Evolutionary conservation across 1,140 invertebrate species (phyloP).

Genomic region (Ceratoteleas bidentatus): DNA sequence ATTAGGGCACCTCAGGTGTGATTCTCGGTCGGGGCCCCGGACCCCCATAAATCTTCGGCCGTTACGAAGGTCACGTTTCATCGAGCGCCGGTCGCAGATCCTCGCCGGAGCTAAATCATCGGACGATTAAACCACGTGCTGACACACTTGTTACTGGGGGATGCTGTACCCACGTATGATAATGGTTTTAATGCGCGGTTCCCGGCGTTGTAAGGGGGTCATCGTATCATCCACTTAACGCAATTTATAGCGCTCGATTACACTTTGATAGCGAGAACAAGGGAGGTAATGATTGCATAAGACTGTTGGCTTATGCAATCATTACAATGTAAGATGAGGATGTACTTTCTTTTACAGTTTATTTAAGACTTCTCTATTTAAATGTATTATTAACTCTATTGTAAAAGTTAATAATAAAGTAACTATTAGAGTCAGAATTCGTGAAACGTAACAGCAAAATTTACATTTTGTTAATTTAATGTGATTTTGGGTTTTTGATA

Average conservation of each 20-base stretch:
- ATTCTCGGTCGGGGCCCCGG: conserved; percentile 70
- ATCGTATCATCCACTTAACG: conserved; percentile 15
- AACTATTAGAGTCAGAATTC: no score
- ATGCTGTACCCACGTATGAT: conserved; percentile 31
- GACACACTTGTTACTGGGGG: conserved; percentile 40
- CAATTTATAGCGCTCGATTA: conserved; percentile 17
- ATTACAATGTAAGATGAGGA: no score
- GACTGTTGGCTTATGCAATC: no score
- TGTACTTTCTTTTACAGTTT: no score
- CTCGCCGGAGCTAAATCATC: conserved; percentile 44
- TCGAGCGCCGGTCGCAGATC: conserved; percentile 57
- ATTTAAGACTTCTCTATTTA: no score
- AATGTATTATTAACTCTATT: no score
- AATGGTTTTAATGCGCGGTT: conserved; percentile 31
- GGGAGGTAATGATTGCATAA: no score
- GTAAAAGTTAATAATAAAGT: no score
- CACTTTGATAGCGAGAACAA: conserved; percentile 5
- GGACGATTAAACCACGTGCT: conserved; percentile 42
- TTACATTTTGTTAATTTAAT: no score
- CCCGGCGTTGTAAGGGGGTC: neutral
- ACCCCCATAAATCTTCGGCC: conserved; percentile 71
- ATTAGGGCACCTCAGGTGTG: conserved; percentile 78
- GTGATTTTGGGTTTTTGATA: no score
- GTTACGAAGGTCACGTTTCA: conserved; percentile 72
- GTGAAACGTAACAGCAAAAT: no score